Conservation (phyloP, 1,140 invertebrate genomes). For the Galleria mellonella region DNA sequence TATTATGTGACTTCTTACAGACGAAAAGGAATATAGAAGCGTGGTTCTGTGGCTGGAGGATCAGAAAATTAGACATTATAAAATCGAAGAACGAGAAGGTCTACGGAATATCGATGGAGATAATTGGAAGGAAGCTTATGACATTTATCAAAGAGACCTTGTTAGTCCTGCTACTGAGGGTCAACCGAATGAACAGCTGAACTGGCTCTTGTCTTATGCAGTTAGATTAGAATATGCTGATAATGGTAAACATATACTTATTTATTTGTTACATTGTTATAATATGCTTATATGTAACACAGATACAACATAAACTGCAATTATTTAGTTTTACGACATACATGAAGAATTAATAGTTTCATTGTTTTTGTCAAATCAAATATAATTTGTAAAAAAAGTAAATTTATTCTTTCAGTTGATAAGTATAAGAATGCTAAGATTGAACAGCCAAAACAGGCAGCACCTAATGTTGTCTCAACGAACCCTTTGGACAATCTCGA, state of each 20-base stretch:
- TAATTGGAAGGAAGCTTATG: conserved; percentile 84
- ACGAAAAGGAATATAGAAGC: conserved; percentile 85
- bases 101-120: conserved; percentile 78
- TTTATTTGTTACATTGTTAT: not conserved
- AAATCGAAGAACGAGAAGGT: conserved; percentile 85
- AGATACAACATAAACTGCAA: too few relatives aligned
- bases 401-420: conserved; percentile 75
- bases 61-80: conserved; percentile 93
- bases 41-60: conserved; percentile 94
- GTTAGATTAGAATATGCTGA: conserved; percentile 89
- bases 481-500: conserved; percentile 91
- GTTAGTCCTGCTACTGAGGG: conserved; percentile 75
- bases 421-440: conserved; percentile 82
- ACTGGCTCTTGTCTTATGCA: conserved; percentile 91
- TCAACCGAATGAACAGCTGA: conserved; percentile 77
- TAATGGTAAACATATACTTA: conserved; percentile 81
- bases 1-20: conserved; percentile 64
- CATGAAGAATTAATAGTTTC: too few relatives aligned
- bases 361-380: too few relatives aligned
- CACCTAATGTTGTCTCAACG: conserved; percentile 81
- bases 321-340: too few relatives aligned
- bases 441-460: conserved; percentile 73
- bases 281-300: too few relatives aligned
- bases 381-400: not conserved
- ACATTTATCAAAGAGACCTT: conserved; percentile 85